Conservation (phyloP, 53 echinoderm and acorn worm species). For the Echinometra lucunter region DNA sequence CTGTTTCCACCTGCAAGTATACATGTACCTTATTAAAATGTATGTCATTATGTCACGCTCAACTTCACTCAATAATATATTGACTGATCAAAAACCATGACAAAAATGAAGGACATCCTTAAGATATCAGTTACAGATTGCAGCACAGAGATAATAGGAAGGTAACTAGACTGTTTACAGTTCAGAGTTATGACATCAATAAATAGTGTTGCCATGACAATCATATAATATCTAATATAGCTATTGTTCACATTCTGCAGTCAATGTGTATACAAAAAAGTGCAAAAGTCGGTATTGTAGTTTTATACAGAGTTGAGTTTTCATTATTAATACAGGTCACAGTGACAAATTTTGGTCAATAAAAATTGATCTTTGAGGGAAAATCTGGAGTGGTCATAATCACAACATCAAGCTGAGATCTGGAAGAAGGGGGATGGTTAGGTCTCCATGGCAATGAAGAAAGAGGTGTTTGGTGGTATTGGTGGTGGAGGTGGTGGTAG, state of each 20-base stretch:
- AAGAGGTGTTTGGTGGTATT: constrained; percentile 62
- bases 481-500: constrained; percentile 23
- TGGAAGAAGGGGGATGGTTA: not conserved
- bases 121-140: not conserved
- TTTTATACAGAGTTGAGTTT: not conserved
- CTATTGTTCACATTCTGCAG: too few relatives aligned
- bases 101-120: not conserved
- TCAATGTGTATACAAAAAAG: too few relatives aligned
- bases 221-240: too few relatives aligned
- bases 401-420: not conserved
- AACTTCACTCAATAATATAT: not conserved
- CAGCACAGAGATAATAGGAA: not conserved
- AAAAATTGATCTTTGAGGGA: not conserved
- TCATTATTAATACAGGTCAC: not conserved
- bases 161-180: not conserved
- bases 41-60: not conserved
- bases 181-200: not conserved
- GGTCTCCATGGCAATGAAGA: constrained; percentile 1
- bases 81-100: constrained; percentile 44
- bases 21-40: too few relatives aligned
- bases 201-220: not conserved
- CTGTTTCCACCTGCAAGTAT: not conserved
- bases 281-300: not conserved
- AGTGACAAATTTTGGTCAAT: not conserved
- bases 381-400: constrained; percentile 1